These are phyloP conservation scores for Passerina amoena DNA, from an alignment of 2,113 vertebrate genomes.

Conservation along the genomic window DNA sequence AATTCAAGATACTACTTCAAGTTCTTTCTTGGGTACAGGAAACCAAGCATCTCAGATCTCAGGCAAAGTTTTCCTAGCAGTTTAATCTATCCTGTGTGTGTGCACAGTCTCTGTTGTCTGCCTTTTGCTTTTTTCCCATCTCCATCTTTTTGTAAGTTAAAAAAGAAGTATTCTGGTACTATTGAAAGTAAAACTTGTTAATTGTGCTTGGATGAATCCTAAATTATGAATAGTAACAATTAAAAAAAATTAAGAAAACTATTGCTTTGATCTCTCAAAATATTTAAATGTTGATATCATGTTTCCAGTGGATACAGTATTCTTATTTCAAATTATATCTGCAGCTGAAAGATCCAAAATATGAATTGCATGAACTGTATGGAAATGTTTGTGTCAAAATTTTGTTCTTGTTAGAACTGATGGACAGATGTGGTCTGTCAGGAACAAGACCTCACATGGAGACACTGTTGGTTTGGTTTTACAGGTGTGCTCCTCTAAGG, in stretches of 20 bases:
- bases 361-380: neutral
- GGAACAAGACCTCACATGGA: neutral
- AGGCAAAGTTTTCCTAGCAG: neutral
- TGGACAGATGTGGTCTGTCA: neutral
- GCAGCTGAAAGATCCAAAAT: neutral
- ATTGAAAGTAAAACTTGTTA: neutral
- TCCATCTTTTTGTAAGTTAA: neutral
- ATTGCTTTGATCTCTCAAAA: neutral
- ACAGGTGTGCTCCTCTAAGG: neutral
- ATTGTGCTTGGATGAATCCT: neutral
- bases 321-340: neutral
- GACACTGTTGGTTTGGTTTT: neutral
- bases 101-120: neutral
- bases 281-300: neutral
- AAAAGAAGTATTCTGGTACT: neutral
- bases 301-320: neutral
- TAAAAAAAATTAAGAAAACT: neutral
- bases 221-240: neutral
- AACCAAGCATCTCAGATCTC: neutral
- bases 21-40: neutral
- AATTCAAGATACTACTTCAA: neutral
- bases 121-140: neutral
- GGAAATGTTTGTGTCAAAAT: neutral
- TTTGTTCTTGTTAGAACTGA: neutral
- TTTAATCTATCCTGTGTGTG: neutral